A percentile compares a stretch with the other conserved stretches of the same genome.
Evolutionary conservation across 2,888 invertebrate genomes (phyloP).

Genomic region (Agrochola lychnidis): DNA sequence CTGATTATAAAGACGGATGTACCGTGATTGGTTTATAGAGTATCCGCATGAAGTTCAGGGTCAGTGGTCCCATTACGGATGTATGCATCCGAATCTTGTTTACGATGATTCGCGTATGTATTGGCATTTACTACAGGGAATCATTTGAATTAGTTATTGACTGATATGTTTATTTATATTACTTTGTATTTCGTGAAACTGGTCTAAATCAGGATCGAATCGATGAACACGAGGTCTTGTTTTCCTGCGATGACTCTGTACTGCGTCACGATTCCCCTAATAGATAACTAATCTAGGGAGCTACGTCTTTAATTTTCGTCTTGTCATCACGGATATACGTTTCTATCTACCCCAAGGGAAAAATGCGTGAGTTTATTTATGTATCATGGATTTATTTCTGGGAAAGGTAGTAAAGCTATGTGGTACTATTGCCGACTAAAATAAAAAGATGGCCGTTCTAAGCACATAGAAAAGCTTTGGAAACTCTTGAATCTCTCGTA

Average conservation of each 20-base stretch:
- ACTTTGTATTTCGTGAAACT: slow-evolving; percentile 9
- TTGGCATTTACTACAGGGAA: slow-evolving; percentile 29
- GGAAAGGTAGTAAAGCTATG: not conserved
- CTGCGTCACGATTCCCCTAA: not conserved
- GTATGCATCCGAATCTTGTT: slow-evolving; percentile 35
- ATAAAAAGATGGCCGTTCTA: not conserved
- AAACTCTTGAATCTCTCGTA: not conserved
- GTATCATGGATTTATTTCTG: not conserved
- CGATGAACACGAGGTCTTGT: not conserved
- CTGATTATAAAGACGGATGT: slow-evolving; percentile 9
- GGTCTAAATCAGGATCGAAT: slow-evolving; percentile 10
- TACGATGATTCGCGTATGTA: slow-evolving; percentile 7
- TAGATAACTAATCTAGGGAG: not conserved
- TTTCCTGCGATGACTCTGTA: not conserved
- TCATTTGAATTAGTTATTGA: not conserved
- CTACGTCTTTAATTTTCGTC: not conserved
- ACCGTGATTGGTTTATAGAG: not conserved
- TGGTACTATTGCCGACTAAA: not conserved
- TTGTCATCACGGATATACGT: not conserved
- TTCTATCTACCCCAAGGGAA: not conserved
- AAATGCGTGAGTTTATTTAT: not conserved
- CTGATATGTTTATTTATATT: not conserved
- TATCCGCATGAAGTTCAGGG: slow-evolving; percentile 23
- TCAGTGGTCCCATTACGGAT: slow-evolving; percentile 15
- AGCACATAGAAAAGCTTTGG: not conserved